phyloP scores from a whole-genome alignment of 2,888 invertebrate species.

The Xanthostigma xanthostigma region DNA sequence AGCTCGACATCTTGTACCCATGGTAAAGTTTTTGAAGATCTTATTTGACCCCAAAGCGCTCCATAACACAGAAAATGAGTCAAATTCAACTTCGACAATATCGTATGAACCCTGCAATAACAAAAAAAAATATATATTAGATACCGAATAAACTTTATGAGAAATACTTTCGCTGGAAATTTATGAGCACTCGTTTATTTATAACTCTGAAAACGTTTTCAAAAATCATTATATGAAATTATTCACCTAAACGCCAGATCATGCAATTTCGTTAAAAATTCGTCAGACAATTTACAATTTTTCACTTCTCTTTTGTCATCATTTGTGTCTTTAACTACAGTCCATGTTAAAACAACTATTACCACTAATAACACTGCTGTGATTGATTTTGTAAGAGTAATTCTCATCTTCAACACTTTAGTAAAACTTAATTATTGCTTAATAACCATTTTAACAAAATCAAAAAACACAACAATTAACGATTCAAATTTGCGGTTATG shows the following conservation, averaged over 20 bases:
- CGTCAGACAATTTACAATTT: constrained; percentile 22
- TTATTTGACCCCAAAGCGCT: constrained; percentile 39
- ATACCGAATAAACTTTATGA: not conserved
- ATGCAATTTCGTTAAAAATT: constrained; percentile 21
- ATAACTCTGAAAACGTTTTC: not conserved
- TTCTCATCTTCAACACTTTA: constrained; percentile 14
- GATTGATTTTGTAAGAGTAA: constrained; percentile 16
- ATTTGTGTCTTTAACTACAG: constrained; percentile 15
- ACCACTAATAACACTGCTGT: constrained; percentile 14
- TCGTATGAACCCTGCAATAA: constrained; percentile 24
- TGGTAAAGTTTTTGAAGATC: constrained; percentile 32
- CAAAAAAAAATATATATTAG: constrained; percentile 6
- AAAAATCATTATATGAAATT: not conserved
- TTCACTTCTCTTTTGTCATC: constrained; percentile 14
- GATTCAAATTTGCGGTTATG: no score
- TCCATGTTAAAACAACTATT: constrained; percentile 17
- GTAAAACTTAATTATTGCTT: no score
- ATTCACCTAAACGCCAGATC: constrained; percentile 20
- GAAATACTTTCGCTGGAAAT: no score
- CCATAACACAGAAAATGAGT: constrained; percentile 41
- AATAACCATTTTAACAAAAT: no score
- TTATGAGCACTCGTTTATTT: not conserved
- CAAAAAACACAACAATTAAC: no score
- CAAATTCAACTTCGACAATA: constrained; percentile 29
- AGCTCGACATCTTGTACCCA: constrained; percentile 37